phyloP scores from a whole-genome alignment of 2,113 vertebrate species.

The Coracopsis vasa region DNA sequence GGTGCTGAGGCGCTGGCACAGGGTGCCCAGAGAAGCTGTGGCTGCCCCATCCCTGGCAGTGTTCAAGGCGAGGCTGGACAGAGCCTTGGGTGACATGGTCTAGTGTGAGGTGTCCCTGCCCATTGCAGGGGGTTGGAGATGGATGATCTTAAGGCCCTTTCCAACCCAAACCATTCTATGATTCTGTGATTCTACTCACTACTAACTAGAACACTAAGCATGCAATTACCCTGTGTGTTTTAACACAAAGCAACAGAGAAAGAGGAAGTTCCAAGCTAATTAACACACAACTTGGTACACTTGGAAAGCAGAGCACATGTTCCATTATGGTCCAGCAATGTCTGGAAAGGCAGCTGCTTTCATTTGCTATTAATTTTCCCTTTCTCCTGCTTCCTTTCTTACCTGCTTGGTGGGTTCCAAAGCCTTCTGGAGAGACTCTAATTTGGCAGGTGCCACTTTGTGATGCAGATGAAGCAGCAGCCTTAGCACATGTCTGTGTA shows the following conservation, averaged over 20 bases:
- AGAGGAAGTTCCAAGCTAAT: neutral
- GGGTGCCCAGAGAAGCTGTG: neutral
- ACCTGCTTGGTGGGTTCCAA: slow-evolving; percentile 95
- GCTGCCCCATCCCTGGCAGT: neutral
- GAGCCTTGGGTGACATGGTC: neutral
- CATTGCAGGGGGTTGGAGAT: neutral
- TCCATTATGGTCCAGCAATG: accelerated
- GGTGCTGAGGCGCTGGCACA: too few relatives aligned
- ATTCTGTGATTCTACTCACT: neutral
- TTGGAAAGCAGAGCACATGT: neutral
- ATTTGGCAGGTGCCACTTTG: slow-evolving; percentile 83
- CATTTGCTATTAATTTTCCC: neutral
- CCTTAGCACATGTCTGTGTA: slow-evolving; percentile 89
- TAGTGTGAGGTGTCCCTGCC: neutral
- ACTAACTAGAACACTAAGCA: neutral
- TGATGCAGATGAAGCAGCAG: slow-evolving; percentile 91
- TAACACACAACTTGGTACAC: neutral
- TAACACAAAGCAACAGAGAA: neutral
- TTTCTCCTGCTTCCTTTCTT: neutral
- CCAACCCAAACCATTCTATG: neutral
- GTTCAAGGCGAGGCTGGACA: neutral
- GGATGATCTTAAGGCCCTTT: neutral
- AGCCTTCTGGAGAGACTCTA: slow-evolving; percentile 88
- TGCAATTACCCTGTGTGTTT: neutral
- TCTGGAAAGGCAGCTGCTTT: neutral